Conservation (phyloP, 2,113 vertebrate genomes). For the Microcebus griseorufus region DNA sequence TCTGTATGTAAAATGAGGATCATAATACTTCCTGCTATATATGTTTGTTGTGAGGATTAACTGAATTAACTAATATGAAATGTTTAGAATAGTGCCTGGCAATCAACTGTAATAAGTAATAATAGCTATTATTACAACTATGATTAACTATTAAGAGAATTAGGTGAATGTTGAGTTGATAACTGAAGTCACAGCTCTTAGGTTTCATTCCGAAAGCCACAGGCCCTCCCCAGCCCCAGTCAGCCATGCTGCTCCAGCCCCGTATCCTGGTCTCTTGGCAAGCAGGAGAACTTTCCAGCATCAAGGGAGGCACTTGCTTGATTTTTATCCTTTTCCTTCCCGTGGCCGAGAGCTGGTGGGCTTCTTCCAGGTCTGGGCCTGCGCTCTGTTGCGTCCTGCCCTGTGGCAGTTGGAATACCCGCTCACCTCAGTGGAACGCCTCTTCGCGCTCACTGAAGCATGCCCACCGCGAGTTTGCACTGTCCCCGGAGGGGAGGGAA, state of each 20-base stretch:
- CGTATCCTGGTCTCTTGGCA: not conserved
- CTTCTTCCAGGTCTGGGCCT: not conserved
- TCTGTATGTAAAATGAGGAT: not conserved
- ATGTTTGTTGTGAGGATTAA: not conserved
- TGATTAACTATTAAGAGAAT: not conserved
- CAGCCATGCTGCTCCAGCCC: not conserved
- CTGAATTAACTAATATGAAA: not conserved
- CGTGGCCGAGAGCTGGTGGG: not conserved
- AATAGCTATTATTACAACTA: not conserved
- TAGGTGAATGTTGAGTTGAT: not conserved
- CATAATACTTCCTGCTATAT: not conserved
- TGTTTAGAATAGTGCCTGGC: not conserved
- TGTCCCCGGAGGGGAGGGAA: not conserved
- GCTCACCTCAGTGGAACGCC: not conserved
- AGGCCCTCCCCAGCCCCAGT: not conserved
- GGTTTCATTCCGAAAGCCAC: not conserved
- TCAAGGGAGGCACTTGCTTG: not conserved
- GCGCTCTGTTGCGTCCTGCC: too few relatives aligned
- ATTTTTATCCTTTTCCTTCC: not conserved
- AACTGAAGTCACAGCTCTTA: not conserved
- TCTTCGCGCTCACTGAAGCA: not conserved
- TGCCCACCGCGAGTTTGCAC: not conserved
- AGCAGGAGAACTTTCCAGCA: not conserved
- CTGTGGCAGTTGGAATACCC: fast-evolving
- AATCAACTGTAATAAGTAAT: not conserved